phyloP scores from a whole-genome alignment of 64 coral and sea anemone species.

The Actinia equina region DNA sequence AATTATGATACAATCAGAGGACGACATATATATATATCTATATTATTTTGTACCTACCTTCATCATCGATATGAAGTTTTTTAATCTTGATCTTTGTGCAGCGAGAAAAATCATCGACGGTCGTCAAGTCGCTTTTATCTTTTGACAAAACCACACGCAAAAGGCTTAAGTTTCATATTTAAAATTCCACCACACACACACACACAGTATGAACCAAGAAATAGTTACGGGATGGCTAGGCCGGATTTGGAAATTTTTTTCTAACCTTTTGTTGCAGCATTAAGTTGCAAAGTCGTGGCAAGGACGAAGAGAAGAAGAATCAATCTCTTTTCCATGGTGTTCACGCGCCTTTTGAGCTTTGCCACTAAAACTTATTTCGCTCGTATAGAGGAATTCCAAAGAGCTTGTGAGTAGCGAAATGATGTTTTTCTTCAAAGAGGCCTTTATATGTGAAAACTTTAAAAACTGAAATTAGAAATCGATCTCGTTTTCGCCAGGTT shows the following conservation, averaged over 20 bases:
- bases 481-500: background rate
- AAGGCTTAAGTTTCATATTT: no score
- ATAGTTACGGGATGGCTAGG: no score
- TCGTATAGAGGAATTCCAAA: no score
- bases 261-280: background rate
- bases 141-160: no score
- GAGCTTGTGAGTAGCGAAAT: no score
- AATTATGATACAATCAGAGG: no score
- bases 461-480: background rate
- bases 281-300: background rate
- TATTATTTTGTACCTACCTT: no score
- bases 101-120: background rate
- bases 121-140: background rate
- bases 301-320: background rate
- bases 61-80: background rate
- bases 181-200: no score
- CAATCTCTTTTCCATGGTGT: background rate
- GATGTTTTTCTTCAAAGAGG: no score
- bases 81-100: constrained; percentile 14
- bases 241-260: background rate
- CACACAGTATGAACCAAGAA: no score
- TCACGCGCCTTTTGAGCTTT: background rate
- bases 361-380: background rate
- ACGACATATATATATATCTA: no score
- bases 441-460: background rate